Base-by-base conservation (phyloP, 2,888 invertebrate species). In the Drosophila paranaensis region DNA sequence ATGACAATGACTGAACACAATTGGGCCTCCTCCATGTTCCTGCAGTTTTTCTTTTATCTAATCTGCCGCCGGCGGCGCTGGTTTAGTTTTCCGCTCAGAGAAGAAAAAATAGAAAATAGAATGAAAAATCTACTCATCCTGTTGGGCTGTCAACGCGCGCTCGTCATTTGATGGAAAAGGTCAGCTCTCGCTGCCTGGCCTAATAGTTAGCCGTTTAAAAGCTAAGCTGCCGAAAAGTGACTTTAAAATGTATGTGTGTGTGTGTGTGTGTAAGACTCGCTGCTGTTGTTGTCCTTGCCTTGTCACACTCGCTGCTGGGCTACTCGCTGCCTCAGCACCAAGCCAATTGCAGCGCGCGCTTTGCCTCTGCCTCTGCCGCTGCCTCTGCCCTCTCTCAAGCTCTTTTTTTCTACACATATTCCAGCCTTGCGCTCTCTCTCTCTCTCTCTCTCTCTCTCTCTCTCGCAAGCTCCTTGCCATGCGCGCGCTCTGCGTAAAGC, bases 1-100 rank as follows among this genome's bases (percentile, higher is more conserved):
- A 54, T 73, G 74, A 73, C 78, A 73, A 64, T 73, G 74, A 77
- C 63, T 56, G 62, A 72, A 72, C 63, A 67, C 56, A 66, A 63
- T 62, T 51, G 9, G n/a, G 50, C 58, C 39, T 48, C 58, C 66
- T 55, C 58, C 58, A 67, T 78, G 66, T 73, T 50, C 16, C 6
- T 20, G 2, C 20, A 43, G 6, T 33, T 33, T 33, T 60, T 66
- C 70, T 20, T 61, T 64, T 68, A 64, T 77, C 74, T 60, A 46
- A 64, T 61, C 62, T 43, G 66, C 48, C 50, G 72, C 48, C 60
- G 72, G 35, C 77, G 50, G 46, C 63, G 39, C 57, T 60, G 51
- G 27, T 27, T 35, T 54, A n/a, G 43, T 45, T 74, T 62, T 75
- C 70, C 76, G 76, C 55, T 60, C 68, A 63, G 27, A 51, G 6